Percentiles rank a stretch among this genome's conserved stretches.
Evolutionary conservation across 2,888 invertebrate genomes (phyloP).

Genomic region (Phytoseiulus persimilis): DNA sequence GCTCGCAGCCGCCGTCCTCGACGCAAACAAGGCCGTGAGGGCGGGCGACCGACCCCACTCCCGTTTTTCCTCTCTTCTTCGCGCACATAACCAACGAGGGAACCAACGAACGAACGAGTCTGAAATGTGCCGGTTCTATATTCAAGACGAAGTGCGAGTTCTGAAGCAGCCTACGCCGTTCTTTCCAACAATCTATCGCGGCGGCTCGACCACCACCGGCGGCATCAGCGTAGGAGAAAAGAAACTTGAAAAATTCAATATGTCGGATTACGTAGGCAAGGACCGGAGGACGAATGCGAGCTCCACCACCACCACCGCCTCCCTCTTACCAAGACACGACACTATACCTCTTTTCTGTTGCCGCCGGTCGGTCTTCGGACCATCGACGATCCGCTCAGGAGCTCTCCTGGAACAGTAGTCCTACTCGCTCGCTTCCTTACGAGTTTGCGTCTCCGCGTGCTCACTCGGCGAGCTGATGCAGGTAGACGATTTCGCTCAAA

Average conservation of each 20-base stretch:
- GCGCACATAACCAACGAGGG: background rate
- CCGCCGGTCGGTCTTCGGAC: background rate
- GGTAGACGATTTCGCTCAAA: too few relatives aligned
- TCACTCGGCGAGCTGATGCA: too few relatives aligned
- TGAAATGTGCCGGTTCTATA: background rate
- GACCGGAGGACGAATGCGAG: background rate
- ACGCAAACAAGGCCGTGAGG: background rate
- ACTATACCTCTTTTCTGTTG: background rate
- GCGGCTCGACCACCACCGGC: background rate
- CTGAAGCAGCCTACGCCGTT: background rate
- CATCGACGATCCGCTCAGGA: background rate
- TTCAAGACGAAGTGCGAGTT: background rate
- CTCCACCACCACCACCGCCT: background rate
- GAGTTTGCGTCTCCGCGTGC: too few relatives aligned
- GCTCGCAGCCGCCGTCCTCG: background rate
- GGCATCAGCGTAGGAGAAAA: background rate
- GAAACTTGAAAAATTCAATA: conserved; percentile 5
- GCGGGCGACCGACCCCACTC: background rate
- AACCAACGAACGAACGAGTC: background rate
- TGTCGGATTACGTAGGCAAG: conserved; percentile 5
- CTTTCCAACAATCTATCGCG: background rate
- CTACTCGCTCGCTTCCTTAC: too few relatives aligned
- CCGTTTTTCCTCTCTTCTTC: background rate
- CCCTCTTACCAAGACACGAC: background rate
- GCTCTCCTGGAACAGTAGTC: too few relatives aligned